Evolutionary conservation across 2,888 invertebrate genomes (phyloP).

Genomic region (Apantesis nais): DNA sequence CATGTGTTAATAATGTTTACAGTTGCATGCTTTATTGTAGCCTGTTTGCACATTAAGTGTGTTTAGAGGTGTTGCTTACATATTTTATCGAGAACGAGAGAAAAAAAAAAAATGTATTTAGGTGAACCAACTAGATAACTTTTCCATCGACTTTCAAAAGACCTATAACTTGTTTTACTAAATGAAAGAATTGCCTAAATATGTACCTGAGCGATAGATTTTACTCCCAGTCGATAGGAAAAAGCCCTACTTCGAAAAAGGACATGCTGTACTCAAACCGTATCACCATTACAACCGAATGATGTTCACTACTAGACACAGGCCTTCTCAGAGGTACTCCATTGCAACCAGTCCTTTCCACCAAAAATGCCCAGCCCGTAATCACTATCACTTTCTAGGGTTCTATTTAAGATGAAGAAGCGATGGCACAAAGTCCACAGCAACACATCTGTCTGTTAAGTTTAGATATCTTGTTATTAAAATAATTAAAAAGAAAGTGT

Average conservation of each 20-base stretch:
- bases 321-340: too few species aligned
- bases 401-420: background rate
- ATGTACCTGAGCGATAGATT: too few species aligned
- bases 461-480: background rate
- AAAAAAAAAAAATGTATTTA: background rate
- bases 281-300: background rate
- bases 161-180: background rate
- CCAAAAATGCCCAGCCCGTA: too few species aligned
- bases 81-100: background rate
- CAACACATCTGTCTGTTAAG: background rate
- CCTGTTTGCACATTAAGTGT: background rate
- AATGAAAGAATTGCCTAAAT: too few species aligned
- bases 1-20: background rate
- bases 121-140: background rate
- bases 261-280: too few species aligned
- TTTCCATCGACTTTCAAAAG: background rate
- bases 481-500: slow-evolving; percentile 2
- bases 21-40: background rate
- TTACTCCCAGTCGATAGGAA: too few species aligned
- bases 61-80: background rate
- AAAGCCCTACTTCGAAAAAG: too few species aligned
- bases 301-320: background rate
- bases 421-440: background rate
- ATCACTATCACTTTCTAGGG: too few species aligned
- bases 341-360: too few species aligned